These are phyloP conservation scores for Antigone vipio DNA, from an alignment of 2,113 vertebrate genomes.

Conservation along the genomic window DNA sequence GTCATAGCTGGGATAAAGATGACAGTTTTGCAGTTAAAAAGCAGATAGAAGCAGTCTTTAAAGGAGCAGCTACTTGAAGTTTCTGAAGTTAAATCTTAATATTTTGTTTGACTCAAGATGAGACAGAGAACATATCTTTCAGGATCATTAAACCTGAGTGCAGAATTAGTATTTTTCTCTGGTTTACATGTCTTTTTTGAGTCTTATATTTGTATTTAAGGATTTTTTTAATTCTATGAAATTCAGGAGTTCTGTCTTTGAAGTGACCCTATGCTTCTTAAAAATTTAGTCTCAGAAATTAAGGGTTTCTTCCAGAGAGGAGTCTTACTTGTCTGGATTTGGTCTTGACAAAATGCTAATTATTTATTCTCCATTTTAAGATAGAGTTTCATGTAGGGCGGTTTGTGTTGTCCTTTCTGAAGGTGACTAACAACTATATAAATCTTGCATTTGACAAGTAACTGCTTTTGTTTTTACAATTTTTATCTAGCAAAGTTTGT, in stretches of 20 bases:
- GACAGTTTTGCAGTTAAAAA: background rate
- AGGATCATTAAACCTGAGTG: background rate
- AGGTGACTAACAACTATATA: background rate
- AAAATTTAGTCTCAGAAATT: background rate
- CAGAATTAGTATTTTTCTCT: background rate
- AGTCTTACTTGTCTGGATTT: background rate
- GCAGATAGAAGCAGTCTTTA: background rate
- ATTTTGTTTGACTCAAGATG: background rate
- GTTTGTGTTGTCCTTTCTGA: background rate
- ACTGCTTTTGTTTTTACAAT: background rate
- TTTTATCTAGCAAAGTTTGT: background rate
- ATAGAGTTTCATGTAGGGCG: background rate
- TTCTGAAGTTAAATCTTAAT: background rate
- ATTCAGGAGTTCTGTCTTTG: background rate
- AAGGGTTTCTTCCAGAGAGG: background rate
- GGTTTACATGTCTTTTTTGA: background rate
- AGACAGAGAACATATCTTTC: background rate
- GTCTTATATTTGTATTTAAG: background rate
- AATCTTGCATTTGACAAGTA: background rate
- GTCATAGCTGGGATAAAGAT: background rate
- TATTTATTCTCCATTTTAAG: background rate
- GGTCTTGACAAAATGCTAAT: background rate
- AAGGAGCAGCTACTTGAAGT: background rate
- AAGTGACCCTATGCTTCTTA: background rate
- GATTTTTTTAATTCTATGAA: background rate